Evolutionary conservation across 2,797 vertebrate species (phyloP).

Genomic region (Danio aesculapii): DNA sequence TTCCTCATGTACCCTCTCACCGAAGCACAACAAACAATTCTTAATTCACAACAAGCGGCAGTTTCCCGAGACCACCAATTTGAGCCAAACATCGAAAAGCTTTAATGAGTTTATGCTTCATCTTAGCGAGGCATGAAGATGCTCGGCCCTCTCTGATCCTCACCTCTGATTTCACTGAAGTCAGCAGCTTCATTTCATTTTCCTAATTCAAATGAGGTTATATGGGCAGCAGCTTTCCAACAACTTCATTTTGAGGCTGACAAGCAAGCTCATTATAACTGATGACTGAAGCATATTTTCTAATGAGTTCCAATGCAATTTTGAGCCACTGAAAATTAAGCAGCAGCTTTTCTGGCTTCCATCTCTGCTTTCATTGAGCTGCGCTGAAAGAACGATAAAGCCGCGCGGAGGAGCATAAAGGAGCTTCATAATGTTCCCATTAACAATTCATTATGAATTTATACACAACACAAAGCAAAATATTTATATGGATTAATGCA

Average conservation of each 20-base stretch:
- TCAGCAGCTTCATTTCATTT: conserved; percentile 58
- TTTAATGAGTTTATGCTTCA: neutral
- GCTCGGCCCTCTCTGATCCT: neutral
- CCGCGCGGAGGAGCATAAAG: conserved; percentile 25
- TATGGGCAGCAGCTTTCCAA: conserved; percentile 64
- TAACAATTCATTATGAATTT: conserved; percentile 41
- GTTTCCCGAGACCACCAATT: neutral
- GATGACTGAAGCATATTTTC: conserved; percentile 66
- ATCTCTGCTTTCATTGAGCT: conserved; percentile 31
- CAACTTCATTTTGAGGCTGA: conserved; percentile 73
- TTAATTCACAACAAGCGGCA: neutral
- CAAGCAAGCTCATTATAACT: conserved; percentile 75
- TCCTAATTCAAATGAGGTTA: conserved; percentile 63
- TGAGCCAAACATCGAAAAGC: neutral
- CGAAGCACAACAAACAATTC: neutral
- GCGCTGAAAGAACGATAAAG: conserved; percentile 30
- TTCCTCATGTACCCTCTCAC: neutral
- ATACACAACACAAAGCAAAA: conserved; percentile 38
- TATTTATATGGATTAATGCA: conserved; percentile 8
- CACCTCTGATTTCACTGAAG: conserved; percentile 30
- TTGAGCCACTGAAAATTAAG: conserved; percentile 48
- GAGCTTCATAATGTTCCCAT: conserved; percentile 47
- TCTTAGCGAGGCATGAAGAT: neutral
- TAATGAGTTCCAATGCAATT: conserved; percentile 50
- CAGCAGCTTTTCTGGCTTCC: conserved; percentile 10